Conservation (phyloP, 92 coral and sea anemone species). For the Siderastrea siderea region DNA sequence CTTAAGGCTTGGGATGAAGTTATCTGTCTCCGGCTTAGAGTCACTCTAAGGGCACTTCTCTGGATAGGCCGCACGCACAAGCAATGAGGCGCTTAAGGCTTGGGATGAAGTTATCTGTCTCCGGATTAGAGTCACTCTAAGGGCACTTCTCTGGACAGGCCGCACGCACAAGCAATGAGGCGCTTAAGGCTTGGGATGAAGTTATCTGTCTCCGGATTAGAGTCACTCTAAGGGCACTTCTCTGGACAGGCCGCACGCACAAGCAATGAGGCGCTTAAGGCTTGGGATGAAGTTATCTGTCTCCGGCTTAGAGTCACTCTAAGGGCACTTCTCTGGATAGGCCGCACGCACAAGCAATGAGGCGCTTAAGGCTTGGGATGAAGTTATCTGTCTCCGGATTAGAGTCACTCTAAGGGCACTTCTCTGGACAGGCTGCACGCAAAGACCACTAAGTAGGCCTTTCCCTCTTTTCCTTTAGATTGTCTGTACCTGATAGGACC, state of each 20-base stretch:
- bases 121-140: constrained; percentile 20
- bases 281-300: constrained; percentile 39
- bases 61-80: not conserved
- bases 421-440: constrained; percentile 43
- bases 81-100: constrained; percentile 39
- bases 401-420: constrained; percentile 3
- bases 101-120: constrained; percentile 41
- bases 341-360: constrained; percentile 30
- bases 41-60: not conserved
- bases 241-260: constrained; percentile 35
- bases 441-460: constrained; percentile 35
- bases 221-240: constrained; percentile 15
- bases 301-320: constrained; percentile 25
- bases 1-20: constrained; percentile 38
- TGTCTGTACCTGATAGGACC: constrained; percentile 36
- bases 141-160: constrained; percentile 37
- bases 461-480: constrained; percentile 4
- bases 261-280: constrained; percentile 36
- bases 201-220: constrained; percentile 39
- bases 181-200: constrained; percentile 37
- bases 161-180: constrained; percentile 23
- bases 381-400: constrained; percentile 47
- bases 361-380: constrained; percentile 30
- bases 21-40: constrained; percentile 34
- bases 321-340: constrained; percentile 35